Base-by-base conservation (phyloP, 2,888 invertebrate species). In the Dasypolia templi region DNA sequence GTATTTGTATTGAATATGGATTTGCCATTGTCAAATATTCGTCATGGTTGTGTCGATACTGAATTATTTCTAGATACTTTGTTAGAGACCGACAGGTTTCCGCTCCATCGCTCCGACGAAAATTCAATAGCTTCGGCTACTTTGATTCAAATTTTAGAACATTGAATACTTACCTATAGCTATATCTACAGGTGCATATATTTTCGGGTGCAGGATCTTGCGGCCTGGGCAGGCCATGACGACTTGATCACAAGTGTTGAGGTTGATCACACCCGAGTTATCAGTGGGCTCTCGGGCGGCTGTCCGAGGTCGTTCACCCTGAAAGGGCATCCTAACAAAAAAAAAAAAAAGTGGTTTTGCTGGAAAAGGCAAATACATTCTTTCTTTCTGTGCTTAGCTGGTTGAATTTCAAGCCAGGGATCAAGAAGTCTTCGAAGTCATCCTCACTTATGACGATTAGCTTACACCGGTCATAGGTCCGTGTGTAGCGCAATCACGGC, bases 251-350 rank as follows among this genome's bases (percentile, higher is more conserved):
- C 94, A 94, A 2, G 88, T 76, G 63, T 87, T 92, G 5, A 95
- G 89, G 29, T 83, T 86, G 68, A 95, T 92, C 53, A 84, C 79
- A 0, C 95, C 95, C 9, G 90, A 88, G 85, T 92, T 96, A 26
- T 95, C 94, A 44, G 80, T 89, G 4, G 95, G 91, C 2, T 83
- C 75, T 12, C n/a, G n/a, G n/a, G n/a, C n/a, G 97, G 97, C 75
- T 96, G 95, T 0, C 94, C 94, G 3, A 97, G 92, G 84, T 97
- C 95, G 63, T 95, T 94, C 3, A 95, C 91, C 62, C 94, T 93
- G 68, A 97, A 89, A 7, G 90, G 87, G 85, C 97, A 97, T 39
- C 93, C 95, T 94, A 75, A 39, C 5, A 7, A 51, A 17, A 58
- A 19, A 12, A 44, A 32, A 44, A 17, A 12, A 17, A 22, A 12